Conservation (phyloP, 2,113 vertebrate species). For the Agelaius tricolor region DNA sequence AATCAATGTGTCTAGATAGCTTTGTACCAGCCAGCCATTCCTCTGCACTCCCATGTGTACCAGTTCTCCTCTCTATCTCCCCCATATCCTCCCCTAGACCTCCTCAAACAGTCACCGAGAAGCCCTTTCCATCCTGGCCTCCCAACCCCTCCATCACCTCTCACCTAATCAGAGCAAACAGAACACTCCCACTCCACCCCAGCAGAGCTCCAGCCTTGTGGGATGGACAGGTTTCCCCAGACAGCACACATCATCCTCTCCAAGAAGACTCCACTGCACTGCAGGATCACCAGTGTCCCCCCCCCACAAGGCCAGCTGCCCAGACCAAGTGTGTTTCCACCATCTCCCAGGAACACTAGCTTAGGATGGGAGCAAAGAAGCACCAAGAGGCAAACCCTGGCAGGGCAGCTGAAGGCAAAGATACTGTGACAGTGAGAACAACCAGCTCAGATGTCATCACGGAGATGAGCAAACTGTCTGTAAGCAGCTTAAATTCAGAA, state of each 20-base stretch:
- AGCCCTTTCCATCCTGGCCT: background rate
- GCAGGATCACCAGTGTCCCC: background rate
- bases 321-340: background rate
- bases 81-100: background rate
- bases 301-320: background rate
- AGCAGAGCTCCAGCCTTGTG: background rate
- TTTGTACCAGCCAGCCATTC: background rate
- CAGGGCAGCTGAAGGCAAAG: background rate
- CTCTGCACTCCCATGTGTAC: accelerated
- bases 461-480: background rate
- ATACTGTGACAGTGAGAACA: background rate
- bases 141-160: background rate
- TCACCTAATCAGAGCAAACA: background rate
- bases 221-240: background rate
- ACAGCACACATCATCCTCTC: accelerated
- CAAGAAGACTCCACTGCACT: background rate
- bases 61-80: background rate
- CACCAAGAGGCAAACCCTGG: background rate
- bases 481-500: background rate
- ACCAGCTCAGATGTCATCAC: background rate
- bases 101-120: background rate
- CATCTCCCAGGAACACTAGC: background rate
- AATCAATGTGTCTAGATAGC: background rate
- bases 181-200: background rate
- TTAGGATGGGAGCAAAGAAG: background rate